A percentile compares a stretch with the other conserved stretches of the same genome.
Evolutionary conservation across 2,888 invertebrate genomes (phyloP).

Genomic region (Dysmachus trigonus): DNA sequence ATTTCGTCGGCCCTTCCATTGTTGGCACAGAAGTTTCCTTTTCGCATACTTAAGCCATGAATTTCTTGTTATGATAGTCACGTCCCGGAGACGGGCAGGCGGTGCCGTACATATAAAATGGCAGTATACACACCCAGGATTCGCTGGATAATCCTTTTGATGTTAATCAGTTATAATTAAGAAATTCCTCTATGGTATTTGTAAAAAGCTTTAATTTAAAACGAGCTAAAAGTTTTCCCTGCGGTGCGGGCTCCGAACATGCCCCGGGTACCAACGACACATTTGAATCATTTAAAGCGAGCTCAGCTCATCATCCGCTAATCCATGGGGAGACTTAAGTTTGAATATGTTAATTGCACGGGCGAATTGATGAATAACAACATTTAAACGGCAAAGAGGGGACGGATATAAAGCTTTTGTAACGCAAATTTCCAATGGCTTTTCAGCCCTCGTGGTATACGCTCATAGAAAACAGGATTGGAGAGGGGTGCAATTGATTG

Average conservation of each 20-base stretch:
- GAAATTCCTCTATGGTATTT: conserved; percentile 50
- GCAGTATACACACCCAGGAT: conserved; percentile 43
- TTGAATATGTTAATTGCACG: conserved; percentile 30
- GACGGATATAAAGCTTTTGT: not conserved
- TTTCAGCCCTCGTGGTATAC: not conserved
- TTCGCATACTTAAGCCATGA: conserved; percentile 46
- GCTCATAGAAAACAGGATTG: not conserved
- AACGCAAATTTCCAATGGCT: not conserved
- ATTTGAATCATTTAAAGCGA: conserved; percentile 17
- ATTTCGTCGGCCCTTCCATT: conserved; percentile 46
- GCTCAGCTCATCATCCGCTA: conserved; percentile 31
- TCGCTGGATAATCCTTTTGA: conserved; percentile 48
- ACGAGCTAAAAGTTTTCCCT: conserved; percentile 25
- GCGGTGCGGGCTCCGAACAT: conserved; percentile 15
- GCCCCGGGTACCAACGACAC: conserved; percentile 17
- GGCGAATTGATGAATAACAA: conserved; percentile 21
- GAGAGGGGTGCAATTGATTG: not conserved
- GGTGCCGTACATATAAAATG: conserved; percentile 40
- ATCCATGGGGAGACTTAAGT: conserved; percentile 24
- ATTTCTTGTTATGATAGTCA: conserved; percentile 44
- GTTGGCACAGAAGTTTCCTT: conserved; percentile 45
- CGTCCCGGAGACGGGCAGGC: conserved; percentile 43
- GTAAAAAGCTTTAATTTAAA: conserved; percentile 49
- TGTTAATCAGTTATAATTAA: conserved; percentile 50
- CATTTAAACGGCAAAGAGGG: not conserved